These are phyloP conservation scores for Tanypteryx hageni DNA, from an alignment of 2,888 invertebrate species.

Conservation along the genomic window DNA sequence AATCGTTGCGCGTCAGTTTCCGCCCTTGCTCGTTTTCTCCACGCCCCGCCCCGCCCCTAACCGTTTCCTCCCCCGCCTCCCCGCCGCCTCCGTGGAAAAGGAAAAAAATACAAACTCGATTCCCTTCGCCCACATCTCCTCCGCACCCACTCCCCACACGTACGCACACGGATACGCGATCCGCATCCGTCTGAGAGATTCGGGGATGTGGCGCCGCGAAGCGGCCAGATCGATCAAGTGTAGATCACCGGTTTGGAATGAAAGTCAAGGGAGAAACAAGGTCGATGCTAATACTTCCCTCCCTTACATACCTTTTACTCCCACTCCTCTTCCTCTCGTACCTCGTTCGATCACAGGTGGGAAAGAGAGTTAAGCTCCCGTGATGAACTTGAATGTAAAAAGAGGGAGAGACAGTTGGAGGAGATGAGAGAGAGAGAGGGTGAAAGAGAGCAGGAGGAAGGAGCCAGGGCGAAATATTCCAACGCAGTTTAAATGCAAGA, in stretches of 20 bases:
- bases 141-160: no score
- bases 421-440: no score
- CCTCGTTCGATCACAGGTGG: neutral
- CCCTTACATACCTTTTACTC: neutral
- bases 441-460: no score
- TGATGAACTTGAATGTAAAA: neutral
- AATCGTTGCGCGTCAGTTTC: neutral
- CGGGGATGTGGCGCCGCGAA: neutral
- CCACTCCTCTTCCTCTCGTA: neutral
- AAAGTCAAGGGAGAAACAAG: neutral
- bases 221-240: neutral
- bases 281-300: neutral
- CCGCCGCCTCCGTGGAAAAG: no score
- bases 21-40: neutral
- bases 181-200: conserved; percentile 2
- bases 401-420: no score
- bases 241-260: conserved; percentile 7
- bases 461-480: no score
- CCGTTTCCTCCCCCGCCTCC: no score
- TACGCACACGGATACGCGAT: neutral
- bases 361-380: no score
- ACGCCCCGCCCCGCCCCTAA: neutral
- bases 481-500: no score
- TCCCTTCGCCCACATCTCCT: no score
- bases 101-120: no score